phyloP scores from a whole-genome alignment of 2,113 vertebrate species.

The Pluvialis apricaria region DNA sequence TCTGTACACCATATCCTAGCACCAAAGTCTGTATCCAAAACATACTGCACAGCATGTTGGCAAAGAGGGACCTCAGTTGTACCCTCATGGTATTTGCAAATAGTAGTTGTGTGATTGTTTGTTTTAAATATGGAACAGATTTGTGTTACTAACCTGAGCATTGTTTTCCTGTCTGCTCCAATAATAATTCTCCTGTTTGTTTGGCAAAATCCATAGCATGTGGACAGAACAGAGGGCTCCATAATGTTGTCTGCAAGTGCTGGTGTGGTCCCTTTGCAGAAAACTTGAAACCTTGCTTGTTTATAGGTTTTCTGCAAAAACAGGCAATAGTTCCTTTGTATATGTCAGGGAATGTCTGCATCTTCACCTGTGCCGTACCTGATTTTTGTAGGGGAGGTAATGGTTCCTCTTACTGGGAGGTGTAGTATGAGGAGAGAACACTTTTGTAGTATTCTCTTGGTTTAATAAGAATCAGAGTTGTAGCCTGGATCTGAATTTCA shows the following conservation, averaged over 20 bases:
- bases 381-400: neutral
- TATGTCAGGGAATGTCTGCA: constrained; percentile 76
- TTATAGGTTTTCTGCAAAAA: constrained; percentile 71
- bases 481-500: neutral
- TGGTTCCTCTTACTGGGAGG: neutral
- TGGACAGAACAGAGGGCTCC: constrained; percentile 81
- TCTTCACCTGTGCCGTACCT: constrained; percentile 81
- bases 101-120: fast-evolving
- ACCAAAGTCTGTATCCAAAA: fast-evolving
- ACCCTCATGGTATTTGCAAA: fast-evolving
- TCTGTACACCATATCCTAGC: fast-evolving
- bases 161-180: constrained; percentile 57
- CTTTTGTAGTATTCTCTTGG: neutral
- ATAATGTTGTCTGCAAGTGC: constrained; percentile 77
- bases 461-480: neutral
- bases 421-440: fast-evolving
- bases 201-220: constrained; percentile 81
- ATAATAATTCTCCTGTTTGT: constrained; percentile 56
- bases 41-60: fast-evolving
- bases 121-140: neutral
- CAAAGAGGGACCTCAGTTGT: neutral
- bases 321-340: constrained; percentile 76
- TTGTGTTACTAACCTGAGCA: constrained; percentile 61
- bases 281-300: constrained; percentile 71
- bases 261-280: constrained; percentile 79